Evolutionary conservation across 2,113 vertebrate genomes (phyloP).

Genomic region (Dicrurus megarhynchus): DNA sequence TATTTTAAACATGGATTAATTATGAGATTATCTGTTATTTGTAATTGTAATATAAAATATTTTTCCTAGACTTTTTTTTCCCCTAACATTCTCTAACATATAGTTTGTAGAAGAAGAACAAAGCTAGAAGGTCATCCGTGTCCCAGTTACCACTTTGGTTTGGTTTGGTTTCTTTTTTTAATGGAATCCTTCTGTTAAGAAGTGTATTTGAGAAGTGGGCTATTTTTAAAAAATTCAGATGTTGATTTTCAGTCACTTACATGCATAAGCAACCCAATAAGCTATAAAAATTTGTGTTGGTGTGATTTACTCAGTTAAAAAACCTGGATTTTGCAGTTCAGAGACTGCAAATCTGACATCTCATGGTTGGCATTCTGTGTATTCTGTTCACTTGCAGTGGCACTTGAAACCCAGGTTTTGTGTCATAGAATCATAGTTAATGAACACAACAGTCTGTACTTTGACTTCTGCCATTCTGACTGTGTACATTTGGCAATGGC

Average conservation of each 20-base stretch:
- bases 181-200: background rate
- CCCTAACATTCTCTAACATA: background rate
- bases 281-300: background rate
- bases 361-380: background rate
- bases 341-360: conserved; percentile 20
- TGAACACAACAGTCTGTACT: background rate
- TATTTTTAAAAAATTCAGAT: background rate
- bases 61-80: background rate
- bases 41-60: background rate
- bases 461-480: background rate
- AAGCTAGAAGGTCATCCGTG: background rate
- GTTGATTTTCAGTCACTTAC: background rate
- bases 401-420: background rate
- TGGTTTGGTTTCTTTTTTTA: background rate
- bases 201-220: background rate
- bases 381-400: background rate
- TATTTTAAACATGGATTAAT: background rate
- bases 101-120: background rate
- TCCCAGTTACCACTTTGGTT: background rate
- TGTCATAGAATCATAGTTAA: background rate
- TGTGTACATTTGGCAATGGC: background rate
- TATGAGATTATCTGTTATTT: background rate
- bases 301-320: background rate
- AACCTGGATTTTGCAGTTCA: background rate
- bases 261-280: background rate